These are phyloP conservation scores for Stercorarius parasiticus DNA, from an alignment of 2,113 vertebrate species.

Conservation along the genomic window DNA sequence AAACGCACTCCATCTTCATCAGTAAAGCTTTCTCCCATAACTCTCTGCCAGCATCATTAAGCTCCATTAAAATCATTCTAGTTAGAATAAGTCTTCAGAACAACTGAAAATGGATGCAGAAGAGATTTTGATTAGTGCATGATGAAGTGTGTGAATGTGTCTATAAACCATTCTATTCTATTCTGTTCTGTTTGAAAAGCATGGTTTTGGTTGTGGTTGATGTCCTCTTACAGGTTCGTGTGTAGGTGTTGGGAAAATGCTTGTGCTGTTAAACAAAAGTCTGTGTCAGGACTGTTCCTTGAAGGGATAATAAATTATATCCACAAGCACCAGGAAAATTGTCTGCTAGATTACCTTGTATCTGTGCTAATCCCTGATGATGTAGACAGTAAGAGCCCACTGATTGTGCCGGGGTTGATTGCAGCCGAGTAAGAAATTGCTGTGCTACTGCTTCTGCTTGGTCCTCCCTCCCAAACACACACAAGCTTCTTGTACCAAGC, in stretches of 20 bases:
- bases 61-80: conserved; percentile 43
- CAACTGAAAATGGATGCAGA: conserved; percentile 17
- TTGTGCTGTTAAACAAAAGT: neutral
- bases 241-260: neutral
- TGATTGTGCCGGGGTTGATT: neutral
- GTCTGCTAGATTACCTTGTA: neutral
- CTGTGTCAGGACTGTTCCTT: neutral
- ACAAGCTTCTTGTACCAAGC: neutral
- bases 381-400: neutral
- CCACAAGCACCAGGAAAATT: neutral
- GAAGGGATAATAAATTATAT: neutral
- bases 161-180: neutral
- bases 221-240: neutral
- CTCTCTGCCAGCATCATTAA: conserved; percentile 37
- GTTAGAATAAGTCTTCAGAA: conserved; percentile 41
- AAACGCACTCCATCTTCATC: conserved; percentile 18
- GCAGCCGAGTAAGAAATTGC: neutral
- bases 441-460: neutral
- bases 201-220: neutral
- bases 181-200: neutral
- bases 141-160: neutral
- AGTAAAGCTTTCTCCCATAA: neutral
- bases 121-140: neutral
- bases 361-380: neutral
- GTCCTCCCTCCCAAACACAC: neutral